phyloP scores from a whole-genome alignment of 1,140 invertebrate species.

The Meteorus sp. region DNA sequence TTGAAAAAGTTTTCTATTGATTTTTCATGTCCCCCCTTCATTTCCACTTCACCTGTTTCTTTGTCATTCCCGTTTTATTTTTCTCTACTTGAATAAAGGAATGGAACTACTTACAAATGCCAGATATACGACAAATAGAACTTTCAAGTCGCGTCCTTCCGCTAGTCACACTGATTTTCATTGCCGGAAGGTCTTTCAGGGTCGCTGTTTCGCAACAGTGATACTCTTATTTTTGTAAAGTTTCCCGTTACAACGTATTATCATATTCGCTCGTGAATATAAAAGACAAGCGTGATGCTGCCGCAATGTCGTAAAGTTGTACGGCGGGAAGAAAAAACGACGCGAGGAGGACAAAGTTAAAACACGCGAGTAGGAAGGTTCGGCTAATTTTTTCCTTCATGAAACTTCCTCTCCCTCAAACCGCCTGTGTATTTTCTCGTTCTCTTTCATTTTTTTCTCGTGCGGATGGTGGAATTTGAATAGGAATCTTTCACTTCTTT shows the following conservation, averaged over 20 bases:
- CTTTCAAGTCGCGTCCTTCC: background rate
- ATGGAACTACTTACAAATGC: too few relatives aligned
- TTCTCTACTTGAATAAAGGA: too few relatives aligned
- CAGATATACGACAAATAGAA: too few relatives aligned
- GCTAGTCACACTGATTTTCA: background rate
- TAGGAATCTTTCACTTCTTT: too few relatives aligned
- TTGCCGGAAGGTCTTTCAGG: background rate
- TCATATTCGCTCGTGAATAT: slow-evolving; percentile 33
- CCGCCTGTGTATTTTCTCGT: too few relatives aligned
- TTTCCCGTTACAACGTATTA: slow-evolving; percentile 27
- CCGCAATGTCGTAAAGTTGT: slow-evolving; percentile 28
- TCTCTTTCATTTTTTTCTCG: too few relatives aligned
- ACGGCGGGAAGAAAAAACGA: slow-evolving; percentile 26
- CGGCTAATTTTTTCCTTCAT: slow-evolving; percentile 26
- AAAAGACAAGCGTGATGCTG: slow-evolving; percentile 30
- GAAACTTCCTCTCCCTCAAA: slow-evolving; percentile 19
- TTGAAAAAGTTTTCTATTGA: too few relatives aligned
- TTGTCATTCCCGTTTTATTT: too few relatives aligned
- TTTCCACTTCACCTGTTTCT: too few relatives aligned
- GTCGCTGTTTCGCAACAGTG: background rate
- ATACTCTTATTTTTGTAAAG: slow-evolving; percentile 9
- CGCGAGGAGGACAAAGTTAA: slow-evolving; percentile 24
- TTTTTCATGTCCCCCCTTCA: too few relatives aligned
- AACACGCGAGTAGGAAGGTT: background rate
- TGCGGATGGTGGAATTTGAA: too few relatives aligned